Evolutionary conservation across 2,888 invertebrate genomes (phyloP).

Genomic region (Drosophila phalerata): DNA sequence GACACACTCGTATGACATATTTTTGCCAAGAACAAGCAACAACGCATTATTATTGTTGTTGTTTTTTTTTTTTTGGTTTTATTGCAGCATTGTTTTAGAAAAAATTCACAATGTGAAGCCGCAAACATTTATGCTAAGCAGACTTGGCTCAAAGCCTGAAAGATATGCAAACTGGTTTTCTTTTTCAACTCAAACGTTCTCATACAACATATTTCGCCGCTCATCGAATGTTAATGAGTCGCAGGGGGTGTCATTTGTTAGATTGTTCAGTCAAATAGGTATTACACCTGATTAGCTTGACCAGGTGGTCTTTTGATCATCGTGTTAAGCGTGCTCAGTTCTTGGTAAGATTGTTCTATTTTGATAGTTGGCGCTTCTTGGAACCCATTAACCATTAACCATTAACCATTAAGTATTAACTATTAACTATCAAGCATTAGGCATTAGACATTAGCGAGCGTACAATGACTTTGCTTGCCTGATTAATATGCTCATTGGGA

Average conservation of each 20-base stretch:
- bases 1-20: slow-evolving; percentile 84
- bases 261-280: slow-evolving; percentile 23
- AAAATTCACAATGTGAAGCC: slow-evolving; percentile 1
- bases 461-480: slow-evolving; percentile 69
- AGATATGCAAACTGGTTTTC: slow-evolving; percentile 68
- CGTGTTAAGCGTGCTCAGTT: slow-evolving; percentile 40
- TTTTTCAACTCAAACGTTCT: slow-evolving; percentile 14
- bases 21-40: slow-evolving; percentile 61
- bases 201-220: slow-evolving; percentile 42
- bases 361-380: slow-evolving; percentile 69
- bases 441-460: slow-evolving; percentile 49
- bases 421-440: slow-evolving; percentile 41
- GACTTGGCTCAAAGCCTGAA: slow-evolving; percentile 11
- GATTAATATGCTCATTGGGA: slow-evolving; percentile 65
- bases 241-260: slow-evolving; percentile 72
- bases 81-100: slow-evolving; percentile 59
- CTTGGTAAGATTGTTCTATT: slow-evolving; percentile 78
- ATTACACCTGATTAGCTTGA: slow-evolving; percentile 53
- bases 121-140: slow-evolving; percentile 58
- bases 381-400: slow-evolving; percentile 63
- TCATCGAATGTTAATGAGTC: slow-evolving; percentile 71
- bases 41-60: slow-evolving; percentile 57
- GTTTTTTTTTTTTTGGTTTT: slow-evolving; percentile 35
- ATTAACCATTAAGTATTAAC: slow-evolving; percentile 31
- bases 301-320: slow-evolving; percentile 64